A percentile compares a stretch with the other conserved stretches of the same genome.
Conservation (phyloP, 1,140 invertebrate genomes). For the Drosophila parabipectinata region DNA sequence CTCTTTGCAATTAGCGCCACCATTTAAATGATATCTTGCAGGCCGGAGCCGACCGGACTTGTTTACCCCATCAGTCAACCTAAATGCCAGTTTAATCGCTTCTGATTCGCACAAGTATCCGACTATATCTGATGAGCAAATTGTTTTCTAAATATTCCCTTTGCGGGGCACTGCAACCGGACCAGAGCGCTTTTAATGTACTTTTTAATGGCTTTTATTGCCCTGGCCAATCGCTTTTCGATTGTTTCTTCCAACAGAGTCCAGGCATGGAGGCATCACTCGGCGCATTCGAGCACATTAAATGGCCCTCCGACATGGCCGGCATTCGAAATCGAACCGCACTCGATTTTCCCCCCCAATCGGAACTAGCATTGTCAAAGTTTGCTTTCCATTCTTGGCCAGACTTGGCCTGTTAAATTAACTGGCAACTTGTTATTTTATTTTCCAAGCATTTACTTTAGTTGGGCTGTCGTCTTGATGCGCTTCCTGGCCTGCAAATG, state of each 20-base stretch:
- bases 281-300: constrained; percentile 45
- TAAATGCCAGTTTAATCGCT: constrained; percentile 54
- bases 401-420: constrained; percentile 1
- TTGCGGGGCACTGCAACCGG: constrained; percentile 12
- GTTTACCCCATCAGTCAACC: constrained; percentile 38
- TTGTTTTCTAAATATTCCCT: constrained; percentile 34
- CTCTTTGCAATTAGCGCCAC: constrained; percentile 59
- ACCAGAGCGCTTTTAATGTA: constrained; percentile 55
- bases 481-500: not conserved
- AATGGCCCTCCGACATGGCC: constrained; percentile 51
- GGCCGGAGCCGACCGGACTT: constrained; percentile 4
- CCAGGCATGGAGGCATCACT: constrained; percentile 14
- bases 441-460: not conserved
- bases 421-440: not conserved
- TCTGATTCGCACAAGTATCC: not conserved
- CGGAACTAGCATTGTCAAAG: constrained; percentile 31
- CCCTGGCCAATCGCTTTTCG: constrained; percentile 59
- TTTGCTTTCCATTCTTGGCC: constrained; percentile 3
- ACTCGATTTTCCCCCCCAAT: not conserved
- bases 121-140: not conserved
- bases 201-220: constrained; percentile 75
- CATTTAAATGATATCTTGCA: constrained; percentile 48
- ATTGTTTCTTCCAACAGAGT: constrained; percentile 41
- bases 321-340: constrained; percentile 33
- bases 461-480: not conserved